Conservation (phyloP, 2,888 invertebrate species). For the Camponotus fellah region DNA sequence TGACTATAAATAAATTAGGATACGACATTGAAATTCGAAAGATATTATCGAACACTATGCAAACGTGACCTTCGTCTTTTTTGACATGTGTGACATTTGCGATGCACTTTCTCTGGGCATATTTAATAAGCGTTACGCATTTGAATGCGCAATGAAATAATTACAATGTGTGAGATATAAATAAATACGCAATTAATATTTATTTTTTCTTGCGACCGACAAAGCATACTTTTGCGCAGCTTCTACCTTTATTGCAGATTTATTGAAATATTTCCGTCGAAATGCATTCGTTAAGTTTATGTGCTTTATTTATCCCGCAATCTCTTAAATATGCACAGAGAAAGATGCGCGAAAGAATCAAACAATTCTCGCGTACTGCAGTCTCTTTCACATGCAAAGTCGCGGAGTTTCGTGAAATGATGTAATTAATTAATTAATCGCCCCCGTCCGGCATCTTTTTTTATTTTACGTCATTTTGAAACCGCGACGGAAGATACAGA, state of each 20-base stretch:
- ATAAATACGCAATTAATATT: not conserved
- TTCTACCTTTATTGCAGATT: not conserved
- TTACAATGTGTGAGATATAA: not conserved
- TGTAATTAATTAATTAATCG: conserved; percentile 4
- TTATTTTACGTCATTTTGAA: not conserved
- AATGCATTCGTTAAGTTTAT: not conserved
- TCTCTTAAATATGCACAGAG: conserved; percentile 18
- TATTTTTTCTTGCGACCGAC: not conserved
- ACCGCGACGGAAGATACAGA: not conserved
- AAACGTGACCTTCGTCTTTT: conserved; percentile 16
- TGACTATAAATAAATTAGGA: conserved; percentile 36
- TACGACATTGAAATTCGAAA: conserved; percentile 38
- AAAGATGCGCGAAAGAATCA: not conserved
- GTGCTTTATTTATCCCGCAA: not conserved
- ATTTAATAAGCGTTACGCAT: not conserved
- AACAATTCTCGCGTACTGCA: conserved; percentile 10
- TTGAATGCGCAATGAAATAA: conserved; percentile 9
- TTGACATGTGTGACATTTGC: conserved; percentile 4
- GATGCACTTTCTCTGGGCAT: conserved; percentile 14
- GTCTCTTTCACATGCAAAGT: conserved; percentile 3
- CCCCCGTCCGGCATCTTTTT: not conserved
- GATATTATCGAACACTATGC: conserved; percentile 49
- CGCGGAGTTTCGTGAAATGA: conserved; percentile 17
- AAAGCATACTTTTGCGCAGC: not conserved
- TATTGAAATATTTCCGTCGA: not conserved